Evolutionary conservation across 2,113 vertebrate genomes (phyloP).

Genomic region (Cebus imitator): DNA sequence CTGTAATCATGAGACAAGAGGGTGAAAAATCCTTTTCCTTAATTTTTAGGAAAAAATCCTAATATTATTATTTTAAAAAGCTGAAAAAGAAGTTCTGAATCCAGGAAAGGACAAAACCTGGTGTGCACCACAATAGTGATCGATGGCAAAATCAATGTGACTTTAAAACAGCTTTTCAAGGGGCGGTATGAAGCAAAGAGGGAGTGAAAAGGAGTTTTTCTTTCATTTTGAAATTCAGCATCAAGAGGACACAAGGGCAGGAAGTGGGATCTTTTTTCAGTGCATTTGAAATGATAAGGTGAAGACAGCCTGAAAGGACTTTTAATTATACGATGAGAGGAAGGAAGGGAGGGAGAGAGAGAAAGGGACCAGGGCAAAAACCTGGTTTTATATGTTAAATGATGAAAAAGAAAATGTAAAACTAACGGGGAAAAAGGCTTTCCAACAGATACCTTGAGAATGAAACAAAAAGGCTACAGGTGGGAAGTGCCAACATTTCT

Average conservation of each 20-base stretch:
- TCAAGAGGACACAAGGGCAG: conserved; percentile 63
- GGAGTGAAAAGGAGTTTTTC: conserved; percentile 36
- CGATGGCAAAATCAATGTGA: not conserved
- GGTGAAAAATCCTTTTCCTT: not conserved
- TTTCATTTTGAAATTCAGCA: conserved; percentile 68
- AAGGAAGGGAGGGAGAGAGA: not conserved
- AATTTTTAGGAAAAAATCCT: not conserved
- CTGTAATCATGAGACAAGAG: not conserved
- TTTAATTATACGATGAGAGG: conserved; percentile 73
- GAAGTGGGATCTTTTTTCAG: conserved; percentile 58
- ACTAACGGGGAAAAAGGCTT: not conserved
- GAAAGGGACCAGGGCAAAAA: not conserved
- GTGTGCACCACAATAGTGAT: not conserved
- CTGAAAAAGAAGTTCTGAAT: not conserved
- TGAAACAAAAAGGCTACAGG: not conserved
- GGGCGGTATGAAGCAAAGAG: not conserved
- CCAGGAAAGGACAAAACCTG: not conserved
- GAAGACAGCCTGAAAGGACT: conserved; percentile 73
- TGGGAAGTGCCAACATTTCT: not conserved
- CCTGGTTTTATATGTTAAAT: conserved; percentile 27
- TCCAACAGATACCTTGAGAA: not conserved
- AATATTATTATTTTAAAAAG: conserved; percentile 17
- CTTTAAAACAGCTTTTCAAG: not conserved
- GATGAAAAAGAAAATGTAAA: conserved; percentile 42
- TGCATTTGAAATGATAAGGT: conserved; percentile 78